Evolutionary conservation across 2,113 vertebrate species (phyloP), one percentile per base, ranked within the genome.

Genomic region (Himantopus leucocephalus): DNA sequence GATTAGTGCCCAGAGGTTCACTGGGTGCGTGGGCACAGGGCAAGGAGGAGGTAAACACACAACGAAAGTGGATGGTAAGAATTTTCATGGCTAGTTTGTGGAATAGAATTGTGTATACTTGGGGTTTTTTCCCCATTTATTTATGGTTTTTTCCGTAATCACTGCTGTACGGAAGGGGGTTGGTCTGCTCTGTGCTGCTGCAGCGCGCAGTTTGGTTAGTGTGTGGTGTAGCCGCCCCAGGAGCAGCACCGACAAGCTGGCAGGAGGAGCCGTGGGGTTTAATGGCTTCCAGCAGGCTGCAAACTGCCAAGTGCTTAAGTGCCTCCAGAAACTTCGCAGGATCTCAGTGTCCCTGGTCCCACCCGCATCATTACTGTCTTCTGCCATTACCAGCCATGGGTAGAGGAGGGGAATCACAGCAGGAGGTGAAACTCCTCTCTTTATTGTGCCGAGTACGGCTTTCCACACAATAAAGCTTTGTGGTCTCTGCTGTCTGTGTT

Each of bases 81-180:
- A 21, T 70, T 72, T 71, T 47, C 0, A 0, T 37, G 56, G 16
- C 41, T 52, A 0, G 30, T 80, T 50, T 73, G 43, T 10, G 24
- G 29, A 43, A 30, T 30, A 12, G 50, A 47, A 7, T 19, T 41
- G 5, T 1, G 0, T 21, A 4, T 18, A 0, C 2, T 37, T 37
- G 37, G 37, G 37, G 37, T 37, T 37, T 37, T 37, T 19, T n/a
- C 5, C 8, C 37, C 24, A 6, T 41, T 59, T 75, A 7, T 64
- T 56, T 17, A 15, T 27, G 10, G 1, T 62, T 62, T 64, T 43
- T 4, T 41, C 45, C 4, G 2, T 11, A 6, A 23, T 22, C 6
- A 5, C 15, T 0, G 0, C 19, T 27, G 24, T 7, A 17, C 0
- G 23, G 62, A 11, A 59, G 12, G 35, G 56, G 30, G 3, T n/a